These are phyloP conservation scores for Holothuria scabra DNA, from an alignment of 53 echinoderm and acorn worm genomes.

Conservation along the genomic window DNA sequence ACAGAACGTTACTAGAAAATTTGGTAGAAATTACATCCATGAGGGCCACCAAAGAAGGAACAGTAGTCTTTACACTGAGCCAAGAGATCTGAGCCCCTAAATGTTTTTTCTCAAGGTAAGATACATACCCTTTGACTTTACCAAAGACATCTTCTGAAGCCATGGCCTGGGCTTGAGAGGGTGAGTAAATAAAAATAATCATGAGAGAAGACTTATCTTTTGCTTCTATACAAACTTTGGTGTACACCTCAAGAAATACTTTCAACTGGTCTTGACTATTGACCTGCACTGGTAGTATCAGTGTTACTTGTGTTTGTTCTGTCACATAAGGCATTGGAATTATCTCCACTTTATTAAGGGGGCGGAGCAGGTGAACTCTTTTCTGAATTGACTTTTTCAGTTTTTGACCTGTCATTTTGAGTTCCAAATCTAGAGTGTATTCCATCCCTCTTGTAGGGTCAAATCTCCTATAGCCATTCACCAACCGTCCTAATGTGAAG, in stretches of 20 bases:
- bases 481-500: slow-evolving; percentile 82
- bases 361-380: slow-evolving; percentile 85
- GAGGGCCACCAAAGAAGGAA: slow-evolving; percentile 88
- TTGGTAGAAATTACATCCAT: slow-evolving; percentile 98
- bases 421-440: slow-evolving; percentile 91
- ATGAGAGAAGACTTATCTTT: slow-evolving; percentile 92
- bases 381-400: slow-evolving; percentile 84
- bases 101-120: slow-evolving; percentile 81
- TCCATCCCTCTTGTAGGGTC: slow-evolving; percentile 96
- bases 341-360: slow-evolving; percentile 91
- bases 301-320: slow-evolving; percentile 86
- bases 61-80: slow-evolving; percentile 90
- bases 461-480: slow-evolving; percentile 94
- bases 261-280: slow-evolving; percentile 87
- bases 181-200: slow-evolving; percentile 94
- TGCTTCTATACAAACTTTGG: slow-evolving; percentile 84
- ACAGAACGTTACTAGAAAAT: slow-evolving; percentile 80
- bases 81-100: slow-evolving; percentile 84
- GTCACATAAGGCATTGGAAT: slow-evolving; percentile 98
- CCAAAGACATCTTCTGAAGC: slow-evolving; percentile 86
- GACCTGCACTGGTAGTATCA: slow-evolving; percentile 83
- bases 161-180: slow-evolving; percentile 81
- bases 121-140: slow-evolving; percentile 76
- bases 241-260: slow-evolving; percentile 84
- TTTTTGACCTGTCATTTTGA: slow-evolving; percentile 79